Conservation (phyloP, 92 coral and sea anemone genomes). For the Palythoa heliodiscus region DNA sequence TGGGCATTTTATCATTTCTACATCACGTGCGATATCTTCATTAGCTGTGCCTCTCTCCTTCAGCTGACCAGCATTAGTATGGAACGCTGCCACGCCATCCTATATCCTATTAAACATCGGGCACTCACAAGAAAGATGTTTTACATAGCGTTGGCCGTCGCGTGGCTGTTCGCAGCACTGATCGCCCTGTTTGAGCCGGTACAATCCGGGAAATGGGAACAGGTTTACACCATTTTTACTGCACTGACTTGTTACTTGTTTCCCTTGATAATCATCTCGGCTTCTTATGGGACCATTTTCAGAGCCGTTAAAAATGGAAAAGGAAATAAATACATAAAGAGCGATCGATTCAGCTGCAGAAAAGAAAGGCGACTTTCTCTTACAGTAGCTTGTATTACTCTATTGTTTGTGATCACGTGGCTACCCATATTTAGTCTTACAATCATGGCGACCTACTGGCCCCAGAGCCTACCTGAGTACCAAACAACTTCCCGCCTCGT, state of each 20-base stretch:
- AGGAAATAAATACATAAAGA: neutral
- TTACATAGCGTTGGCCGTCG: slow-evolving; percentile 56
- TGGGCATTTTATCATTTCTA: slow-evolving; percentile 72
- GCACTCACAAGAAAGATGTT: slow-evolving; percentile 56
- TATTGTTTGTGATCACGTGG: slow-evolving; percentile 86
- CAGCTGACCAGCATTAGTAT: slow-evolving; percentile 84
- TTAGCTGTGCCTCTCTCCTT: slow-evolving; percentile 86
- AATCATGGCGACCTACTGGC: slow-evolving; percentile 69
- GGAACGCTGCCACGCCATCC: slow-evolving; percentile 83
- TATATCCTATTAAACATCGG: slow-evolving; percentile 84
- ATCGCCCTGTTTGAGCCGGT: slow-evolving; percentile 80
- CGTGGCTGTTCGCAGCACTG: slow-evolving; percentile 74
- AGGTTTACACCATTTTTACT: slow-evolving; percentile 64
- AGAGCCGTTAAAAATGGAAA: slow-evolving; percentile 42
- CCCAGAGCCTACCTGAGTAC: slow-evolving; percentile 63
- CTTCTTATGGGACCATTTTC: slow-evolving; percentile 68
- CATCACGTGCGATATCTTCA: slow-evolving; percentile 84
- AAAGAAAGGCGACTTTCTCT: slow-evolving; percentile 63
- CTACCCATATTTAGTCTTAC: slow-evolving; percentile 74
- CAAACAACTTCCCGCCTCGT: slow-evolving; percentile 61
- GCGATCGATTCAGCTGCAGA: neutral
- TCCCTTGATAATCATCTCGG: slow-evolving; percentile 70
- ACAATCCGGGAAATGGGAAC: slow-evolving; percentile 81
- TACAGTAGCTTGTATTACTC: slow-evolving; percentile 73
- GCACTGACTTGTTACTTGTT: slow-evolving; percentile 65